These are phyloP conservation scores for Erebia ligea DNA, from an alignment of 2,888 invertebrate genomes.

Conservation along the genomic window DNA sequence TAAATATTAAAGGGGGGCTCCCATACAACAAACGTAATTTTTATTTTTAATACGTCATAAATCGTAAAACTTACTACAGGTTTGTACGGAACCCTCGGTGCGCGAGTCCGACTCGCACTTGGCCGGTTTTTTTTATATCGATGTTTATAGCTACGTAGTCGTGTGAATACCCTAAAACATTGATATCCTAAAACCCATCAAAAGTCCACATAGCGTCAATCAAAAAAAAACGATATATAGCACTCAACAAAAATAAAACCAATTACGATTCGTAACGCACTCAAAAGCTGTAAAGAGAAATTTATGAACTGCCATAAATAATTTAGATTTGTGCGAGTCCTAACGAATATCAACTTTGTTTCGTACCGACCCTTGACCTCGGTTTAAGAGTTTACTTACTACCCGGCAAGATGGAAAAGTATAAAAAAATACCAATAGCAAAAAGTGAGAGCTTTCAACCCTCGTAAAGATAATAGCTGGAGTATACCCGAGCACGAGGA, in stretches of 20 bases:
- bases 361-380: conserved; percentile 56
- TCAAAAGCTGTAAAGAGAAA: conserved; percentile 49
- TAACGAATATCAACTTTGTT: conserved; percentile 58
- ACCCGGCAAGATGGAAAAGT: conserved; percentile 47
- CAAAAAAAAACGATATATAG: conserved; percentile 27
- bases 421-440: conserved; percentile 68
- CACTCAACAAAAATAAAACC: conserved; percentile 43
- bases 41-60: too few relatives aligned
- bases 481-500: conserved; percentile 39
- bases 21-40: too few relatives aligned
- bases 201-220: conserved; percentile 48
- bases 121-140: too few relatives aligned
- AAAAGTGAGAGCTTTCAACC: conserved; percentile 75
- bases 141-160: background rate
- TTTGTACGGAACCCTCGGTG: too few relatives aligned
- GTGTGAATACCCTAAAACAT: background rate
- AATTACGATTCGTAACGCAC: conserved; percentile 53
- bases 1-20: too few relatives aligned
- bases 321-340: conserved; percentile 50
- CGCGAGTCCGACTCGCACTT: too few relatives aligned
- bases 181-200: conserved; percentile 33
- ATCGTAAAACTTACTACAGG: too few relatives aligned
- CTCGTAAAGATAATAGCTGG: conserved; percentile 77
- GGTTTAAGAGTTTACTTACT: conserved; percentile 64
- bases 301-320: conserved; percentile 47